Evolutionary conservation across 1,140 invertebrate genomes (phyloP).

Genomic region (Leptopilina clavipes): DNA sequence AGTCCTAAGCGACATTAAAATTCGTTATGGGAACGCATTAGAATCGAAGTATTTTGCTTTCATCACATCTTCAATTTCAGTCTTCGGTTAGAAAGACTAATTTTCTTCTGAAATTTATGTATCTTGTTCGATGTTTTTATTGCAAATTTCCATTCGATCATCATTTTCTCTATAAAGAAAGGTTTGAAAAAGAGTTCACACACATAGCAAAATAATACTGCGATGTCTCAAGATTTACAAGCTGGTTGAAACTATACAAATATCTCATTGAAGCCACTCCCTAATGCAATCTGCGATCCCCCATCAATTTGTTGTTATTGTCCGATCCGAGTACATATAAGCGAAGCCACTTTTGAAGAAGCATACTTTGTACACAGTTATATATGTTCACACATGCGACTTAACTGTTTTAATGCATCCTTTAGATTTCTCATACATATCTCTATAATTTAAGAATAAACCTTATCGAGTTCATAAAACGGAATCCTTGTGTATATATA

Average conservation of each 20-base stretch:
- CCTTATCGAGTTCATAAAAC: constrained; percentile 23
- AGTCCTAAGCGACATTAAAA: not conserved
- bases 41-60: not conserved
- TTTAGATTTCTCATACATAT: not conserved
- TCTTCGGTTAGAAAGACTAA: not conserved
- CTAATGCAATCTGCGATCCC: constrained; percentile 31
- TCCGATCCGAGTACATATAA: constrained; percentile 14
- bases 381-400: not conserved
- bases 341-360: constrained; percentile 7
- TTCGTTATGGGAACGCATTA: constrained; percentile 1
- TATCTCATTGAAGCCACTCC: constrained; percentile 16
- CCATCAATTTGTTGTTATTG: constrained; percentile 34
- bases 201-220: not conserved
- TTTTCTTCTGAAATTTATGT: not conserved
- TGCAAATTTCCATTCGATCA: not conserved
- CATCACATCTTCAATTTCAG: not conserved
- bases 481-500: not conserved
- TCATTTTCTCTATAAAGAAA: not conserved
- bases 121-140: not conserved
- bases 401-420: constrained; percentile 20
- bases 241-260: constrained; percentile 8
- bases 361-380: constrained; percentile 22
- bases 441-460: not conserved
- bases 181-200: not conserved
- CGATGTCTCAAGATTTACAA: constrained; percentile 11